Base-by-base conservation (phyloP, 30 jellyfish, hydroid and myxozoan species). In the Cassiopea xamachana region DNA sequence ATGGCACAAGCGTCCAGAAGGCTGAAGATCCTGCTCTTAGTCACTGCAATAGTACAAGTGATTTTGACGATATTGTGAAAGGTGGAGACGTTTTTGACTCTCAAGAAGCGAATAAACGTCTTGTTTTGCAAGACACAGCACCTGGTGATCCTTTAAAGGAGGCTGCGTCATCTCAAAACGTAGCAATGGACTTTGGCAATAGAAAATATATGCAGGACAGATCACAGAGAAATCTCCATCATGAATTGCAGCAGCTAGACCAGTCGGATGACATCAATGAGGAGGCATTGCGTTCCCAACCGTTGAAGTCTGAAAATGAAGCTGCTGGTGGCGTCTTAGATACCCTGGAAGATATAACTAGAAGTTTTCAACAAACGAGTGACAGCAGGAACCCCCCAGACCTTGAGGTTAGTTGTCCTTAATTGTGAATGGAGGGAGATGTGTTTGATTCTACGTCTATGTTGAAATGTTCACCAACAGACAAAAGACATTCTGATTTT, bases 331-430 rank as follows among this genome's bases (percentile, higher is more conserved):
- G 73, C 43, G 83, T 69, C 14, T 83, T 72, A 15, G 58, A 46
- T 69, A 83, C 73, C 61, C 75, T 83, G 46, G 60, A 46, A 7
- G 80, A 81, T 16, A 2, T 9, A 1, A 39, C 64, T 2, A 48
- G 13, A 43, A 61, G 90, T 61, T 77, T 81, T 1, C 19, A 69
- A 3, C 47, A 48, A 1, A 49, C 19, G 81, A 59, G 15, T 2
- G 67, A 81, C 68, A 81, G 46, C 81, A 51, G 90, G 90, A 81
- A 62, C 9, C 45, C 46, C 68, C 60, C 64, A 69, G 90, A 81
- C 44, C 80, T 81, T 0, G 80, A 81, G 90, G 90, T 81, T 7
- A 81, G 81, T 45, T 14, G 13, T 59, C 14, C 39, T 27, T 27
- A 27, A 27, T 27, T 27, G 39, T 27, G 39, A 27, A 27, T 27